Evolutionary conservation across 1,140 invertebrate species (phyloP).

Genomic region (Aphaenogaster floridana): DNA sequence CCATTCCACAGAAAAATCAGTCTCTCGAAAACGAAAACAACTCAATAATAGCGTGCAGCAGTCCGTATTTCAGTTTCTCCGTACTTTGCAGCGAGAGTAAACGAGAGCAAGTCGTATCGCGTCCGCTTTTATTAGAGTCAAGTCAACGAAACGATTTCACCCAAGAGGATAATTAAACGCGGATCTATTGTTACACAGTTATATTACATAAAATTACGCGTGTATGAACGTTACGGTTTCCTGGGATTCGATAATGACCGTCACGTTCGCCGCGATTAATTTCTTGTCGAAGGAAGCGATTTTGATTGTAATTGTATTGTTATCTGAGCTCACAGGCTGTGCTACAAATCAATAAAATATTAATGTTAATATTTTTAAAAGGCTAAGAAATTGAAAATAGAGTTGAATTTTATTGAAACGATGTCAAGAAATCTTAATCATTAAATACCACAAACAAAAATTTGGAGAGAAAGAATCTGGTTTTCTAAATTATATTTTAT

Average conservation of each 20-base stretch:
- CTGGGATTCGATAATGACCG: background rate
- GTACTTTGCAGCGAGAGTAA: background rate
- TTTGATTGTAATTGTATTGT: background rate
- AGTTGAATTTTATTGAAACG: background rate
- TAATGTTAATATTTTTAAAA: constrained; percentile 9
- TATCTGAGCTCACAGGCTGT: background rate
- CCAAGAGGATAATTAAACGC: constrained; percentile 20
- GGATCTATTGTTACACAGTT: background rate
- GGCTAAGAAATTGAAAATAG: background rate
- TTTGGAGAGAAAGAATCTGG: background rate
- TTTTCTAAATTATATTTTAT: background rate
- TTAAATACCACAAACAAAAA: background rate
- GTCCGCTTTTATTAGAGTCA: constrained; percentile 5
- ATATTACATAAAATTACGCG: constrained; percentile 8
- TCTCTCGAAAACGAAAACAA: background rate
- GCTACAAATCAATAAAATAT: background rate
- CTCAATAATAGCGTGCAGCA: background rate
- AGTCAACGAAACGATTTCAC: background rate
- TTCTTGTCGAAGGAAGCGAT: background rate
- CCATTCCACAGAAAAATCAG: background rate
- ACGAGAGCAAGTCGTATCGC: constrained; percentile 14
- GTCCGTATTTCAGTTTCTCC: constrained; percentile 10
- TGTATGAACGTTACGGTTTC: background rate
- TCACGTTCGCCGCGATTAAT: background rate
- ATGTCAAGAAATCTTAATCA: background rate